Evolutionary conservation across 2,113 vertebrate species (phyloP), one percentile per base, ranked within the genome.

Genomic region (Aldabrachelys gigantea): DNA sequence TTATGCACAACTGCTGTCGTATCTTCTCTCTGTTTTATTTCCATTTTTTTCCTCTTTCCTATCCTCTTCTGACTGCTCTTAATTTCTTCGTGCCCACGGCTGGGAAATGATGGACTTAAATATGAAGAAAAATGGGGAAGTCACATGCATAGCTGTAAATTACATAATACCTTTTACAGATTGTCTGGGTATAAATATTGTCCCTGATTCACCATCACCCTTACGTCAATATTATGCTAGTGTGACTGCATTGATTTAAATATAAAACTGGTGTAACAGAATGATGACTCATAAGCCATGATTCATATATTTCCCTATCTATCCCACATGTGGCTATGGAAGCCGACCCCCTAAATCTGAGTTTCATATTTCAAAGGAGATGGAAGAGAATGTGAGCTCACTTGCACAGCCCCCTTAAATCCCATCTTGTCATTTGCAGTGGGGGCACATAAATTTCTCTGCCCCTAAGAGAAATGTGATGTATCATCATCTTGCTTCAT

Each of bases 191-290:
- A 27, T 78, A 78, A 78, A 47, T 44, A 62, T 76, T 91, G 88
- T 3, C 35, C 53, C 6, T 53, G 79, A 12, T 14, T 69, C 80
- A 83, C 92, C 6, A 4, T 17, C 29, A 2, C 7, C 52, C 50
- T 31, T 38, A 1, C 91, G 65, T 49, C 76, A 69, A 24, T 44
- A 49, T 59, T 76, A 2, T 29, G 2, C 24, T 52, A 16, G 2
- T 7, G 31, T 93, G 35, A 22, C 62, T 3, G 10, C 6, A 12
- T 65, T 81, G 24, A 10, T 89, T n/a, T 84, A 52, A 17, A 3
- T 7, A 22, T 44, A 57, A 89, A 65, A 12, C 10, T 54, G 80
- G 3, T 25, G 50, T 1, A 85, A 24, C 0, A 1, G 12, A 27
- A 4, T 87, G 69, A 78, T 81, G 52, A 93, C 50, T 27, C 2